Evolutionary conservation across 2,888 invertebrate species (phyloP), one percentile per base, ranked within the genome.

Genomic region (Meloe dianella): DNA sequence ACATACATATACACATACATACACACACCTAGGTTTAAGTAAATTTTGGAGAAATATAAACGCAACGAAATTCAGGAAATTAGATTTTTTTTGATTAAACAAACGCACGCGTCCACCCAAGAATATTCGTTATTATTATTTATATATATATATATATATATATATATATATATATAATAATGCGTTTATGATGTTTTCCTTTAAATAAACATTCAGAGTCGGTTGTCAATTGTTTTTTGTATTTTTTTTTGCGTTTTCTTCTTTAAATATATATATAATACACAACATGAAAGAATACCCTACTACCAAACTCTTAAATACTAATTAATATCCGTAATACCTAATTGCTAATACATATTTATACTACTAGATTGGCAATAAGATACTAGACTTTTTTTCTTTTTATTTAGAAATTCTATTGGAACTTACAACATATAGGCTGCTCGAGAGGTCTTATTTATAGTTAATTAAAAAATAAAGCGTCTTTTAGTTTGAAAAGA

Each of bases 291-390:
- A 71, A 72, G 70, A 71, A 75, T 75, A 78, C 83, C 83, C 82
- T 82, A 82, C 80, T 82, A 83, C 83, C 83, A 83, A 81, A 80
- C 77, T 77, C 81, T 81, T 82, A 82, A 79, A 81, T 78, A 80
- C 81, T 82, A 82, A 79, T 79, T 81, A 82, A 82, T 83, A 82
- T 81, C n/a, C 81, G 74, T 79, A 79, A 81, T 80, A 80, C 80
- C 80, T 81, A 81, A 72, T 66, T 70, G 71, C 78, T 81, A 79
- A 81, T 79, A 80, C 78, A 80, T 77, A 76, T 73, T 68, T 73
- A 79, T 74, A 73, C 22, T n/a, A 32, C 76, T 83, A 84, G 81
- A 82, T 83, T 83, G 83, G 83, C 83, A 83, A 82, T 82, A 81
- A 81, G 81, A 82, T 82, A 81, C 80, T 83, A 80, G 80, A 81